Evolutionary conservation across 2,888 invertebrate species (phyloP).

Genomic region (Pristionchus exspectatus): DNA sequence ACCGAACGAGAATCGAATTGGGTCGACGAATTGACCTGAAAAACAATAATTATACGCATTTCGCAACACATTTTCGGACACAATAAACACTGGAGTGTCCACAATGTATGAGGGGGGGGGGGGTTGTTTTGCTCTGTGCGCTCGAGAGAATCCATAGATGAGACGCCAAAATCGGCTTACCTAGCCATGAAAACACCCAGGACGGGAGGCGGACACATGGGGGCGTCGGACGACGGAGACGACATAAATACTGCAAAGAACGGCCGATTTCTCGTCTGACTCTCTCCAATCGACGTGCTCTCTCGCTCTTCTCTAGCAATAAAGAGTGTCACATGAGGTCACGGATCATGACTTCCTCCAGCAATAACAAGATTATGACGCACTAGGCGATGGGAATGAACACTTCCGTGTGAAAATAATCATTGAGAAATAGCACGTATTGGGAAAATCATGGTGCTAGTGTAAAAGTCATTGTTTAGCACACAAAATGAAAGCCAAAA

Average conservation of each 20-base stretch:
- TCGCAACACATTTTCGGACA: too few species aligned
- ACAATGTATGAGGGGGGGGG: neutral
- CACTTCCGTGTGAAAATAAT: neutral
- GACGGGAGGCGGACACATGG: conserved; percentile 63
- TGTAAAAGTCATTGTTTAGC: too few species aligned
- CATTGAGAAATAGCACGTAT: neutral
- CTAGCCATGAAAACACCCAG: conserved; percentile 65
- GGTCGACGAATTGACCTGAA: conserved; percentile 32
- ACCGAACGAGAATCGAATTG: conserved; percentile 25
- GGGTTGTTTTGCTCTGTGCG: neutral
- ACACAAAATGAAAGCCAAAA: too few species aligned
- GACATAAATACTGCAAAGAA: conserved; percentile 60
- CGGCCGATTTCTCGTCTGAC: neutral
- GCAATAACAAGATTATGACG: conserved; percentile 13
- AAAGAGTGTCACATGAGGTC: neutral
- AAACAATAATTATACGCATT: too few species aligned
- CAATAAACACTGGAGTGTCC: neutral
- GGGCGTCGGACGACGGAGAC: conserved; percentile 58
- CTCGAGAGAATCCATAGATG: neutral
- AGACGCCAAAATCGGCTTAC: neutral
- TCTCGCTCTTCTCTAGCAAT: neutral
- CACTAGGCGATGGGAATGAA: neutral
- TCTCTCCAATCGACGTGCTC: neutral
- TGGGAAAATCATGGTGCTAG: neutral
- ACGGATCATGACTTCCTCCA: neutral